Evolutionary conservation across 2,888 invertebrate species (phyloP).

Genomic region (Andrena marginata): DNA sequence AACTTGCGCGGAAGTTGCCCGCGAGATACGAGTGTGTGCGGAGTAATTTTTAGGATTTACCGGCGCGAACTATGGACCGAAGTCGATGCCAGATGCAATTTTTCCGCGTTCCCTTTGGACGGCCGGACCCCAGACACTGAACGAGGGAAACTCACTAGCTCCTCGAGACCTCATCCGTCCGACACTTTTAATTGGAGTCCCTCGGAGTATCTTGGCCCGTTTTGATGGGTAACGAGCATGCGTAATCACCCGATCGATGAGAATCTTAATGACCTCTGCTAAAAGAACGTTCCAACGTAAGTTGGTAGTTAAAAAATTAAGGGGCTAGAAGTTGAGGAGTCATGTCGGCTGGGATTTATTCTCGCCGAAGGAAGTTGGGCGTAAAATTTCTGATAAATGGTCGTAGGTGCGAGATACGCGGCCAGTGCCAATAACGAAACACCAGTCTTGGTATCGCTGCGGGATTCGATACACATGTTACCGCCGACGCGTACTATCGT

Average conservation of each 20-base stretch:
- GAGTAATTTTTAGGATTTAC: conserved; percentile 66
- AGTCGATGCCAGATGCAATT: conserved; percentile 42
- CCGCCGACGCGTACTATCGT: conserved; percentile 17
- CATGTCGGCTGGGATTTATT: neutral
- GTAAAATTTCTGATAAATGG: neutral
- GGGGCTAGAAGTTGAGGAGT: too few relatives aligned
- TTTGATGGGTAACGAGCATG: conserved; percentile 6
- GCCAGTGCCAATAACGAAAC: conserved; percentile 17
- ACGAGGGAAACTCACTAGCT: conserved; percentile 1
- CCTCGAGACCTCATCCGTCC: conserved; percentile 5
- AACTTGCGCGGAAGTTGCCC: conserved; percentile 61
- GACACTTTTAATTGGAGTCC: conserved; percentile 38
- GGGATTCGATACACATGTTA: conserved; percentile 14
- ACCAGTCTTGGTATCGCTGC: neutral
- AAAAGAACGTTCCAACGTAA: neutral
- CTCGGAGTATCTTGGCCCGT: neutral
- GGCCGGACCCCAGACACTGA: neutral
- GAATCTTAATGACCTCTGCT: conserved; percentile 20
- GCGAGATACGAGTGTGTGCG: conserved; percentile 44
- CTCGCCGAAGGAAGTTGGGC: neutral
- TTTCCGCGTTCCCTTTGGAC: conserved; percentile 3
- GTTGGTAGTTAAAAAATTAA: neutral
- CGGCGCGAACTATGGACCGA: conserved; percentile 40
- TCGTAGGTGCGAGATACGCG: neutral
- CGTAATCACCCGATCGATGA: neutral